A percentile compares a stretch with the other conserved stretches of the same genome.
phyloP scores from a whole-genome alignment of 2,113 vertebrate species.

The Bos indicus region DNA sequence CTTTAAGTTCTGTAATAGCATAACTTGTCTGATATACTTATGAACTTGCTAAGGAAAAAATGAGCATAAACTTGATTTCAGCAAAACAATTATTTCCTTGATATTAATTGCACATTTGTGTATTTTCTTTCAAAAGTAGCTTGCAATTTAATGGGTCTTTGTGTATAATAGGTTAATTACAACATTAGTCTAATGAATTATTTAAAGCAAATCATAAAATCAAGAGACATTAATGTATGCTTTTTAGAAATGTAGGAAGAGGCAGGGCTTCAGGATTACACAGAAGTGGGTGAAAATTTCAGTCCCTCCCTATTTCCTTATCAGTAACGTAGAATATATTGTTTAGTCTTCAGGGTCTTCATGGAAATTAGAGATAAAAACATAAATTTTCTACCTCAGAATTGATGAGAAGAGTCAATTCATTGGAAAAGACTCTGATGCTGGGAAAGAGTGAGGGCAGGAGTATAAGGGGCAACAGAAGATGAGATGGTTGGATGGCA shows the following conservation, averaged over 20 bases:
- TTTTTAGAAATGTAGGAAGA: neutral
- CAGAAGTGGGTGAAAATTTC: neutral
- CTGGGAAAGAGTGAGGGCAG: neutral
- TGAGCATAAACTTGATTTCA: neutral
- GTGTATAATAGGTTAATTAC: neutral
- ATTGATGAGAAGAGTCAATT: neutral
- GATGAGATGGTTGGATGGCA: neutral
- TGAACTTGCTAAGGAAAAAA: neutral
- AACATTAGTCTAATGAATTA: neutral
- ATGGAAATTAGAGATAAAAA: neutral
- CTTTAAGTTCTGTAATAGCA: neutral
- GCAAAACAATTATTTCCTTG: neutral
- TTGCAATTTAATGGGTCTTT: neutral
- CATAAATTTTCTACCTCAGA: neutral
- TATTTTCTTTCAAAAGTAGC: neutral
- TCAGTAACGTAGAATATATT: neutral
- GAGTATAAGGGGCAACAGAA: neutral
- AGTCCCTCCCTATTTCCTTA: neutral
- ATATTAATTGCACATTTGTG: neutral
- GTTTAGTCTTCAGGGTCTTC: neutral
- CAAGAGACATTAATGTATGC: neutral
- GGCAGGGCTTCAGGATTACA: neutral
- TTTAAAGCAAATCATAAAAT: neutral
- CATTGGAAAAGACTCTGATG: neutral
- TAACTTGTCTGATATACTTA: neutral